phyloP scores from a whole-genome alignment of 2,888 invertebrate species.

The Dexiosoma caninum region DNA sequence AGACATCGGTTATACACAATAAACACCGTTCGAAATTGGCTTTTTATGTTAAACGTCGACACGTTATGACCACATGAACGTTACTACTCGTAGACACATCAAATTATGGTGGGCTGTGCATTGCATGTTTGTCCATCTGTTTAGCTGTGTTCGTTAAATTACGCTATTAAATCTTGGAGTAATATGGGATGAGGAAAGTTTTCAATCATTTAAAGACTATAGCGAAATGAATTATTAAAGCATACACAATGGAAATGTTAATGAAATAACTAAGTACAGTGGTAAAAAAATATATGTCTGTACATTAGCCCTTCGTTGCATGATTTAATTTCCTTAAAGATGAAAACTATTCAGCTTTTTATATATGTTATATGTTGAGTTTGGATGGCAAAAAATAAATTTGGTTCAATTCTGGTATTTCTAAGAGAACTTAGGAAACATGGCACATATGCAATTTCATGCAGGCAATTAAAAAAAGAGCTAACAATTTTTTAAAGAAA shows the following conservation, averaged over 20 bases:
- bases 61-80: slow-evolving; percentile 33
- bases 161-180: not conserved
- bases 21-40: slow-evolving; percentile 55
- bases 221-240: not conserved
- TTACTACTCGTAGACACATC: not conserved
- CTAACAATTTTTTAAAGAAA: no score
- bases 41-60: slow-evolving; percentile 60
- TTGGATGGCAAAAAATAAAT: no score
- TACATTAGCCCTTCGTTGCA: no score
- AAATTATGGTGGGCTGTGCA: not conserved
- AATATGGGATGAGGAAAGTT: not conserved
- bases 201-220: not conserved
- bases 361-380: no score
- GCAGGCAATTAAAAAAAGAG: no score
- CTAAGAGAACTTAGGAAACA: no score
- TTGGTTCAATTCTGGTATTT: no score
- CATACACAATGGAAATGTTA: not conserved
- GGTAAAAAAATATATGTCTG: no score
- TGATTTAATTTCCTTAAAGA: no score
- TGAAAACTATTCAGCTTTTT: no score
- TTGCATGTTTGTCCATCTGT: not conserved
- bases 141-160: not conserved
- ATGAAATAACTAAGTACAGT: not conserved
- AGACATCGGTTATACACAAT: slow-evolving; percentile 50
- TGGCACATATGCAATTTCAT: no score